A percentile compares a stretch with the other conserved stretches of the same genome.
These are phyloP conservation scores for Dryomyza anilis DNA, from an alignment of 2,888 invertebrate genomes.

Conservation along the genomic window DNA sequence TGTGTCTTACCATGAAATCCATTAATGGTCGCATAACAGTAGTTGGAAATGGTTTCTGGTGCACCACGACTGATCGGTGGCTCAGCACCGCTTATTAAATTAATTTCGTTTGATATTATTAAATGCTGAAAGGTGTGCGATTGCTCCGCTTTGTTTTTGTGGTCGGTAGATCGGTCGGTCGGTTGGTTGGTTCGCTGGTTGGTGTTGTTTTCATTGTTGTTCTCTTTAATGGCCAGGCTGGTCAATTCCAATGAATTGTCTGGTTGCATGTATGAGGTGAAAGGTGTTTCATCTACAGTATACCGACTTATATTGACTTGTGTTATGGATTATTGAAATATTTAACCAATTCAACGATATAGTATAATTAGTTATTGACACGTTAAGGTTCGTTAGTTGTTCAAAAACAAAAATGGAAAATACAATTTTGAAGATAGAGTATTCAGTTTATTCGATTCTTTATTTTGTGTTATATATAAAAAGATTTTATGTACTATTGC, in stretches of 20 bases:
- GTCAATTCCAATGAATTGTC: neutral
- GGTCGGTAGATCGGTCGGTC: neutral
- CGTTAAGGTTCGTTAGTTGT: too few species aligned
- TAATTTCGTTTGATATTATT: conserved; percentile 22
- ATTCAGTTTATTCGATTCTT: too few species aligned
- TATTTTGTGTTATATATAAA: too few species aligned
- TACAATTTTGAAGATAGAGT: too few species aligned
- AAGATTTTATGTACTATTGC: too few species aligned
- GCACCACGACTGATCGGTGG: neutral
- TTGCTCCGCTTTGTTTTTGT: neutral
- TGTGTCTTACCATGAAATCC: conserved; percentile 8
- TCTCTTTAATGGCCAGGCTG: conserved; percentile 6
- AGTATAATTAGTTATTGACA: too few species aligned
- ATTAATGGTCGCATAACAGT: conserved; percentile 17
- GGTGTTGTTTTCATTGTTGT: neutral
- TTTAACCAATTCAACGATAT: too few species aligned
- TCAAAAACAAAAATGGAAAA: too few species aligned
- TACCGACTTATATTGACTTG: too few species aligned
- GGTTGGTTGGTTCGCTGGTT: neutral
- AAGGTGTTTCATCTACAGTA: conserved; percentile 8
- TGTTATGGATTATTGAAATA: too few species aligned
- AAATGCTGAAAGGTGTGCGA: conserved; percentile 19
- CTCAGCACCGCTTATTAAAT: conserved; percentile 24
- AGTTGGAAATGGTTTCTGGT: conserved; percentile 14
- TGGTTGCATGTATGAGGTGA: conserved; percentile 10